Conservation (phyloP, 2,797 vertebrate genomes). For the Hirundo rustica region DNA sequence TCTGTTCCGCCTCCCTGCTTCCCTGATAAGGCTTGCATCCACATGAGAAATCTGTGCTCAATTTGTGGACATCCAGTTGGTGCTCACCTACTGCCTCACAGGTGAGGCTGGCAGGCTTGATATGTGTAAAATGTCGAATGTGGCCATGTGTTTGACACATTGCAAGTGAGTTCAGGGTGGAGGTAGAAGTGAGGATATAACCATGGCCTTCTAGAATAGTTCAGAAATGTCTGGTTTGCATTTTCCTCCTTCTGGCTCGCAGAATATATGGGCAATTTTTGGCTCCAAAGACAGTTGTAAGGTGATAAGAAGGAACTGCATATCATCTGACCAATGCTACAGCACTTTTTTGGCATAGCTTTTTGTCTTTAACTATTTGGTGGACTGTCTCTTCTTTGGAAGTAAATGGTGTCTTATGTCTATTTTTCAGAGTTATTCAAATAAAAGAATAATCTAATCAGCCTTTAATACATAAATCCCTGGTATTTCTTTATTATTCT, state of each 20-base stretch:
- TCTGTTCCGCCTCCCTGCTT: neutral
- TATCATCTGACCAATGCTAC: neutral
- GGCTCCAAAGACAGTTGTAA: neutral
- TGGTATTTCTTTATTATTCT: neutral
- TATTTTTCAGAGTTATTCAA: neutral
- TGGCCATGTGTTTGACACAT: neutral
- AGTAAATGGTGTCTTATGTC: neutral
- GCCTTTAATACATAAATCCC: neutral
- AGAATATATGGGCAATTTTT: neutral
- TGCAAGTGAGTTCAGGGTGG: neutral
- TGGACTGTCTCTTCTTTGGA: neutral
- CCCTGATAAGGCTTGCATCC: neutral
- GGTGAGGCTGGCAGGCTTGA: neutral
- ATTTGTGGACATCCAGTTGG: neutral
- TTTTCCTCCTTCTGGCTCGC: neutral
- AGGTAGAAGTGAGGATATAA: neutral
- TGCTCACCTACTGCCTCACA: neutral
- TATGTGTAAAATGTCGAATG: rapidly evolving
- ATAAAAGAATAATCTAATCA: neutral
- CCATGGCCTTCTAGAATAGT: neutral
- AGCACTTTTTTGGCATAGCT: neutral
- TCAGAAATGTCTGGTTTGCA: neutral
- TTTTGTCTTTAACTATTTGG: neutral
- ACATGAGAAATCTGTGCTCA: neutral
- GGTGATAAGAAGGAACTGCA: neutral